phyloP scores from a whole-genome alignment of 2,888 invertebrate species.

The Panopea generosa region DNA sequence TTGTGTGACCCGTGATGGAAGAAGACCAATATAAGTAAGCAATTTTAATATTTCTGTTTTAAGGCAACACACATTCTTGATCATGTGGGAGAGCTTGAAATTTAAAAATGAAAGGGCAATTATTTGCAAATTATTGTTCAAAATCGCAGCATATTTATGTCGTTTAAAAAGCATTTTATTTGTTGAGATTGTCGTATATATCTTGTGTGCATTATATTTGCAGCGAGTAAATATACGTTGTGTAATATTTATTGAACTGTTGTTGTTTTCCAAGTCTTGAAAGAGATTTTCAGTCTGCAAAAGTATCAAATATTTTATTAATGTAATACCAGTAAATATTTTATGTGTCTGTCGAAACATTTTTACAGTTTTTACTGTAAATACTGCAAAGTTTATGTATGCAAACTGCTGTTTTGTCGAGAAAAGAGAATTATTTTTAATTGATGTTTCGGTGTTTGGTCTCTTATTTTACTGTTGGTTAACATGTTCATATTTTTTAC shows the following conservation, averaged over 20 bases:
- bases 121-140: no score
- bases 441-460: constrained; percentile 12
- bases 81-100: no score
- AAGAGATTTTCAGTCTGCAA: constrained; percentile 14
- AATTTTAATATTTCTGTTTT: no score
- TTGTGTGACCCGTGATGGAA: no score
- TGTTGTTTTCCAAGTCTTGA: constrained; percentile 11
- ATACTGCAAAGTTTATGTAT: constrained; percentile 23
- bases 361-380: constrained; percentile 5
- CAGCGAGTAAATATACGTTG: neutral
- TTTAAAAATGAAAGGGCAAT: no score
- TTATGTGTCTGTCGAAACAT: neutral
- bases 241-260: constrained; percentile 16
- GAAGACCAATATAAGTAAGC: no score
- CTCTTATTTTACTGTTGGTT: constrained; percentile 31
- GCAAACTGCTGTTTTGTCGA: constrained; percentile 45
- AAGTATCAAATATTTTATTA: constrained; percentile 13
- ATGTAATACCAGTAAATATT: neutral
- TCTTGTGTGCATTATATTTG: neutral
- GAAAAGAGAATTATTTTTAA: constrained; percentile 29
- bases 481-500: constrained; percentile 43
- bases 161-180: no score
- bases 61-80: no score
- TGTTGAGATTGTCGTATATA: no score
- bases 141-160: no score